Evolutionary conservation across 1,140 invertebrate species (phyloP).

Genomic region (Pteromalus puparum): DNA sequence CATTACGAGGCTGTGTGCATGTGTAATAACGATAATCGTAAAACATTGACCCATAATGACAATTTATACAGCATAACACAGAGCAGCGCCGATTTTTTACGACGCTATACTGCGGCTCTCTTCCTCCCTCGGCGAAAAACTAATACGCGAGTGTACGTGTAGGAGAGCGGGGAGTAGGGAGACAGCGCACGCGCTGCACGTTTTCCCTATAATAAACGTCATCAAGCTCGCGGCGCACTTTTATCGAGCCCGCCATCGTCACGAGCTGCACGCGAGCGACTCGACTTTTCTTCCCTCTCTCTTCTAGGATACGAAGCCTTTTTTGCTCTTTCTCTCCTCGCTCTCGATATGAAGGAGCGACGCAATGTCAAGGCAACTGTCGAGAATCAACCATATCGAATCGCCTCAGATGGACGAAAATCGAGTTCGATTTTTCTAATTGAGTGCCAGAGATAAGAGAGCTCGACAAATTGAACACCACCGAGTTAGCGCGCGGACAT

Average conservation of each 20-base stretch:
- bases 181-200: constrained; percentile 3
- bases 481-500: too few species aligned
- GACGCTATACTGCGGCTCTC: not conserved
- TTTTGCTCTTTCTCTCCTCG: too few species aligned
- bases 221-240: constrained; percentile 3
- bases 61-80: constrained; percentile 12
- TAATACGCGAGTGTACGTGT: not conserved
- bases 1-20: not conserved
- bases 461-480: too few species aligned
- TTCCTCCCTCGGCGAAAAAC: not conserved
- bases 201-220: constrained; percentile 44
- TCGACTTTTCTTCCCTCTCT: not conserved
- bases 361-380: constrained; percentile 22
- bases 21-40: constrained; percentile 20
- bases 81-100: not conserved
- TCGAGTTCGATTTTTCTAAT: not conserved
- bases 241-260: constrained; percentile 23
- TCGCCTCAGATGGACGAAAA: not conserved
- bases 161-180: not conserved
- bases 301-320: too few species aligned
- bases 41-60: constrained; percentile 27
- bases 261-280: not conserved
- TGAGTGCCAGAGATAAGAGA: not conserved
- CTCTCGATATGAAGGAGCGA: not conserved
- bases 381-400: too few species aligned